phyloP scores from a whole-genome alignment of 2,888 invertebrate genomes.

The Serrognathus titanus region DNA sequence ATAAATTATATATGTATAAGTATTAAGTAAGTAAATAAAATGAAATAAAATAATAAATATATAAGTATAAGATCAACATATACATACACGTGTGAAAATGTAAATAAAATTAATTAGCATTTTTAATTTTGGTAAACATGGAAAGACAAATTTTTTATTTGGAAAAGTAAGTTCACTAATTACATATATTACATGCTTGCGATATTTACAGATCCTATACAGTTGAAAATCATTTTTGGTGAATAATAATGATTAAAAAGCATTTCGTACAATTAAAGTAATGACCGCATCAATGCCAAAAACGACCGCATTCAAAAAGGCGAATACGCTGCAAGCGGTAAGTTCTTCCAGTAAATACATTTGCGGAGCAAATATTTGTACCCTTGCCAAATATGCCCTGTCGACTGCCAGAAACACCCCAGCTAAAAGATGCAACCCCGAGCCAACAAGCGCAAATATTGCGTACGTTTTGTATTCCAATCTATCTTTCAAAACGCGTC shows the following conservation, averaged over 20 bases:
- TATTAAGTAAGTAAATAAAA: background rate
- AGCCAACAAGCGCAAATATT: constrained; percentile 60
- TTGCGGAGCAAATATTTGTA: constrained; percentile 58
- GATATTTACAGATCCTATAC: no score
- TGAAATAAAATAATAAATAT: constrained; percentile 1
- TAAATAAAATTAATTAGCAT: no score
- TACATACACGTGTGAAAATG: no score
- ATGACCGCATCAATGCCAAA: constrained; percentile 62
- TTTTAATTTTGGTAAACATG: no score
- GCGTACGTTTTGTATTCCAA: constrained; percentile 63
- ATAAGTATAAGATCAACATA: no score
- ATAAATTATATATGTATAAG: background rate
- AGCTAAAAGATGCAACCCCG: constrained; percentile 61
- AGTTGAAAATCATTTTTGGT: no score
- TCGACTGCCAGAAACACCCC: constrained; percentile 60
- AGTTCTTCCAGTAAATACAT: constrained; percentile 63
- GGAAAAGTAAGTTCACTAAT: no score
- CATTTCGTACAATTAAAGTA: constrained; percentile 46
- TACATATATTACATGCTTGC: no score
- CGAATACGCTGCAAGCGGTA: constrained; percentile 62
- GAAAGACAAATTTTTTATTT: no score
- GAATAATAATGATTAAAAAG: constrained; percentile 6
- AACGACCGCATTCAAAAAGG: constrained; percentile 58
- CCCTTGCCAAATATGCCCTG: constrained; percentile 40
- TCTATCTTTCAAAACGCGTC: constrained; percentile 59